These are phyloP conservation scores for Byasa hedistus DNA, from an alignment of 2,888 invertebrate species.

Conservation along the genomic window DNA sequence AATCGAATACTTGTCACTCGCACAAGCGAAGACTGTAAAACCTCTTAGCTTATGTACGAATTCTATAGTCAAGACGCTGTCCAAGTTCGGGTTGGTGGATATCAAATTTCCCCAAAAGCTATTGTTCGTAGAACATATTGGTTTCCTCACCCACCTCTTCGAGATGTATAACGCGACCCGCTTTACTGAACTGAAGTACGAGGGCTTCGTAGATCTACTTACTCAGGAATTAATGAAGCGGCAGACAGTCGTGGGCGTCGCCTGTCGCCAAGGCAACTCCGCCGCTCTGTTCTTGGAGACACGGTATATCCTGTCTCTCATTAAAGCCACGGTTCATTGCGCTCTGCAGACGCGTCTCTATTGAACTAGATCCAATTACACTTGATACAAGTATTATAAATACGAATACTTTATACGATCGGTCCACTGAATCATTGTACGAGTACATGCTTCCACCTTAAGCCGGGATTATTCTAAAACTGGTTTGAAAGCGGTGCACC, in stretches of 20 bases:
- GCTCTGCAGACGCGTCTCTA: conserved; percentile 40
- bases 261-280: conserved; percentile 53
- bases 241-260: conserved; percentile 66
- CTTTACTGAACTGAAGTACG: too few species aligned
- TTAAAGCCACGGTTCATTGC: conserved; percentile 64
- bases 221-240: conserved; percentile 51
- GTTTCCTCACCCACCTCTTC: too few species aligned
- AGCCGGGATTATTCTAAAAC: conserved; percentile 40
- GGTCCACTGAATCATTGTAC: too few species aligned
- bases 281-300: conserved; percentile 58
- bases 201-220: too few species aligned
- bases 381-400: background rate
- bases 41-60: too few species aligned
- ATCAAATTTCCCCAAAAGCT: too few species aligned
- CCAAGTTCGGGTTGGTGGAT: too few species aligned
- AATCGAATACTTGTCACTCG: conserved; percentile 53
- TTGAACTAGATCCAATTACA: conserved; percentile 7
- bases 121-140: too few species aligned
- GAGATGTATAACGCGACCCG: too few species aligned
- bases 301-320: conserved; percentile 63
- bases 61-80: too few species aligned
- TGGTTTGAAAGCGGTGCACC: conserved; percentile 61
- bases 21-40: conserved; percentile 52
- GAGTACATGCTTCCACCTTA: too few species aligned
- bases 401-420: conserved; percentile 4